A percentile compares a stretch with the other conserved stretches of the same genome.
These are phyloP conservation scores for Serripes groenlandicus DNA, from an alignment of 2,888 invertebrate species.

Conservation along the genomic window DNA sequence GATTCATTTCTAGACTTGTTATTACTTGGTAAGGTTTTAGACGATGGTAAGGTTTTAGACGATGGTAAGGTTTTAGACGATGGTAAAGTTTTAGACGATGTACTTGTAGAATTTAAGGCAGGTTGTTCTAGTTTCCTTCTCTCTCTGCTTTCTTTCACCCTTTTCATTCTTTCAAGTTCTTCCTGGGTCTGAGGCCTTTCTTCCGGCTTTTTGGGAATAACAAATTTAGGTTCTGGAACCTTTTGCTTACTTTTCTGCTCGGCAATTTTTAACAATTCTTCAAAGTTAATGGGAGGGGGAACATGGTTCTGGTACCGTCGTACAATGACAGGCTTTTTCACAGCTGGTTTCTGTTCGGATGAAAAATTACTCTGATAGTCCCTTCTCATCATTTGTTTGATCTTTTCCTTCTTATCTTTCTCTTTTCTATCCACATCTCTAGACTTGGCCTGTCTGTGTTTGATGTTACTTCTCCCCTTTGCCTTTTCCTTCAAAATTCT, in stretches of 20 bases:
- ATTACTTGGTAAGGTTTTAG: slow-evolving; percentile 32
- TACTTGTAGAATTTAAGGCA: background rate
- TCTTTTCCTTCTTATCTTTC: slow-evolving; percentile 44
- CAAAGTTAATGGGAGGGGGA: slow-evolving; percentile 76
- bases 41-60: slow-evolving; percentile 2
- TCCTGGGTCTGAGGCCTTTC: slow-evolving; percentile 77
- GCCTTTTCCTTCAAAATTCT: slow-evolving; percentile 12
- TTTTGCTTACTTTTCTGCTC: slow-evolving; percentile 72
- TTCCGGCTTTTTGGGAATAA: slow-evolving; percentile 49
- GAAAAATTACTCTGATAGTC: slow-evolving; percentile 56
- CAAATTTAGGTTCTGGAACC: slow-evolving; percentile 44
- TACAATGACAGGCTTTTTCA: slow-evolving; percentile 50
- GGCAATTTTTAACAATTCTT: slow-evolving; percentile 77
- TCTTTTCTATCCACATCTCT: slow-evolving; percentile 6
- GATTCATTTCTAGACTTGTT: too few relatives aligned
- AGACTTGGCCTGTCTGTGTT: slow-evolving; percentile 29
- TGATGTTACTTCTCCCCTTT: slow-evolving; percentile 1
- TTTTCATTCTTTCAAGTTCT: slow-evolving; percentile 73
- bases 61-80: slow-evolving; percentile 2
- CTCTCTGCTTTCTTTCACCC: slow-evolving; percentile 58
- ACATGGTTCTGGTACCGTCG: slow-evolving; percentile 42
- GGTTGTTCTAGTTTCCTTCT: slow-evolving; percentile 35
- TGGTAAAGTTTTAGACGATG: background rate
- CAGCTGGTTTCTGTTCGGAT: slow-evolving; percentile 27
- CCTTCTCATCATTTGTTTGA: slow-evolving; percentile 51